A percentile compares a stretch with the other conserved stretches of the same genome.
Conservation (phyloP, 2,113 vertebrate genomes). For the Tragelaphus scriptus region DNA sequence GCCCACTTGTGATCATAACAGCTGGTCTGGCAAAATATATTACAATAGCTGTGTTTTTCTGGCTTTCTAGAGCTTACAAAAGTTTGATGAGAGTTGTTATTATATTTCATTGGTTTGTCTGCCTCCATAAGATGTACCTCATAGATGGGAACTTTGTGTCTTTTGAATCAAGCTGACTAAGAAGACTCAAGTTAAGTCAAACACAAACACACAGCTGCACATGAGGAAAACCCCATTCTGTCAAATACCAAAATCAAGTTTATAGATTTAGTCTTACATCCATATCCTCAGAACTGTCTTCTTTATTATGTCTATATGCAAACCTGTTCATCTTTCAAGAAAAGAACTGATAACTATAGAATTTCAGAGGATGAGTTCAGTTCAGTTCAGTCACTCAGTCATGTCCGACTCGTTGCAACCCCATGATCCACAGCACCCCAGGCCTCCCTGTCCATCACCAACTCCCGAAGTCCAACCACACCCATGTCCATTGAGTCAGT, state of each 20-base stretch:
- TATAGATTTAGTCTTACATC: not conserved
- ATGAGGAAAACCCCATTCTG: not conserved
- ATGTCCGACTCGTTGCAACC: accelerated
- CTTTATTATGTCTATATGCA: not conserved
- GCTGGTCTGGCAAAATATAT: slow-evolving; percentile 33
- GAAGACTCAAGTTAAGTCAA: not conserved
- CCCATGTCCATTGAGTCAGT: no score
- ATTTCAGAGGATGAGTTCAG: not conserved
- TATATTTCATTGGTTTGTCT: not conserved
- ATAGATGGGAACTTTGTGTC: not conserved
- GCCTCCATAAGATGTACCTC: not conserved
- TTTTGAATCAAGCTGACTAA: not conserved
- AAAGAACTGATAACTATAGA: not conserved
- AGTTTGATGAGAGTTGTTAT: not conserved
- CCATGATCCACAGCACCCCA: no score
- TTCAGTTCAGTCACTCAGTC: no score
- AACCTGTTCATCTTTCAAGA: not conserved
- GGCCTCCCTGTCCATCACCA: no score
- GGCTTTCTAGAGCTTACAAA: slow-evolving; percentile 10
- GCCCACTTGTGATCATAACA: slow-evolving; percentile 35
- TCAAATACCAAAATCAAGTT: slow-evolving; percentile 9
- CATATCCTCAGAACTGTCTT: not conserved
- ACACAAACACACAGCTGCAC: not conserved
- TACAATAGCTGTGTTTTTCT: slow-evolving; percentile 31
- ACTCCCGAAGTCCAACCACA: no score